Conservation (phyloP, 2,113 vertebrate genomes). For the Manacus vitellinus region DNA sequence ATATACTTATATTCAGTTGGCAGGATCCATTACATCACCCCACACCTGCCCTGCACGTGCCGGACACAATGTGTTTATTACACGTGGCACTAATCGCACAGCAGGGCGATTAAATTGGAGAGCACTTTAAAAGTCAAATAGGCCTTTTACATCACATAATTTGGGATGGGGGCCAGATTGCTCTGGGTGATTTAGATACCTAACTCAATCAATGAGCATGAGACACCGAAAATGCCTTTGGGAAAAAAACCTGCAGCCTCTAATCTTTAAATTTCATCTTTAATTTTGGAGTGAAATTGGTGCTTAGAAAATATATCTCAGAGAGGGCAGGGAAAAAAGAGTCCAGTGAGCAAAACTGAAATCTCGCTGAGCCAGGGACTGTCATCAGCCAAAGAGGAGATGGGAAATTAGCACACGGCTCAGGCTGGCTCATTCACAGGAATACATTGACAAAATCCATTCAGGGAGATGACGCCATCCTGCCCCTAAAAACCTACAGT, state of each 20-base stretch:
- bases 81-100: neutral
- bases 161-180: slow-evolving; percentile 35
- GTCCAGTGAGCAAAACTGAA: slow-evolving; percentile 22
- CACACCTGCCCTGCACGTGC: neutral
- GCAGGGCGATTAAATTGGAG: slow-evolving; percentile 17
- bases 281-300: slow-evolving; percentile 64
- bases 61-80: neutral
- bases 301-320: slow-evolving; percentile 56
- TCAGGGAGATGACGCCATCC: slow-evolving; percentile 19
- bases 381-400: neutral
- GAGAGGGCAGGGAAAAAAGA: neutral
- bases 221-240: slow-evolving; percentile 39
- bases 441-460: slow-evolving; percentile 15
- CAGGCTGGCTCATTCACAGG: neutral
- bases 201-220: slow-evolving; percentile 28
- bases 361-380: slow-evolving; percentile 46
- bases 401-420: slow-evolving; percentile 36
- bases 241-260: neutral
- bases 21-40: neutral
- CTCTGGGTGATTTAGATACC: slow-evolving; percentile 47
- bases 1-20: neutral
- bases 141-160: slow-evolving; percentile 44
- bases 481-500: neutral
- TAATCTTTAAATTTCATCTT: slow-evolving; percentile 70
- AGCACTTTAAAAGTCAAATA: slow-evolving; percentile 54